Evolutionary conservation across 92 coral and sea anemone species (phyloP).

Genomic region (Virgularia gustaviana): DNA sequence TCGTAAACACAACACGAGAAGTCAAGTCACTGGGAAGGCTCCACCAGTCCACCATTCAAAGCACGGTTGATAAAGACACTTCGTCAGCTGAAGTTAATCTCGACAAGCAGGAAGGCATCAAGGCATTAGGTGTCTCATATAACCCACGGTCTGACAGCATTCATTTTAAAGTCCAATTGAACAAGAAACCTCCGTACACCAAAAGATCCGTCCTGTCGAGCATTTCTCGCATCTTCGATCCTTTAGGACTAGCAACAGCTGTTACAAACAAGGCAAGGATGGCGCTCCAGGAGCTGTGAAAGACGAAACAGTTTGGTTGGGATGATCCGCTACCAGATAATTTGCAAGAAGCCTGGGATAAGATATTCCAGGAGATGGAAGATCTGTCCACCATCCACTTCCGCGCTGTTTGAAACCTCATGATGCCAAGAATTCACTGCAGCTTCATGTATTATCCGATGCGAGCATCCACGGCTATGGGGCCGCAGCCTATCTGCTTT

Average conservation of each 20-base stretch:
- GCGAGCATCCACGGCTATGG: too few relatives aligned
- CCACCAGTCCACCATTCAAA: not conserved
- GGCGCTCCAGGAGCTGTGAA: too few relatives aligned
- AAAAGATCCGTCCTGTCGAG: not conserved
- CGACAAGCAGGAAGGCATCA: not conserved
- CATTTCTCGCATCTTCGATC: not conserved
- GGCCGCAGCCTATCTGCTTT: too few relatives aligned
- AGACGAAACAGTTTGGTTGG: too few relatives aligned
- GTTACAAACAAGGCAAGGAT: too few relatives aligned
- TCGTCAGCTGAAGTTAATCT: not conserved
- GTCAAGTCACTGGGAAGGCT: not conserved
- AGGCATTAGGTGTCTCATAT: too few relatives aligned
- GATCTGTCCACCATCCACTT: not conserved
- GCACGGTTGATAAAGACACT: not conserved
- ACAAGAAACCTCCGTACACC: not conserved
- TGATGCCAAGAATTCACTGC: too few relatives aligned
- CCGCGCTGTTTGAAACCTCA: too few relatives aligned
- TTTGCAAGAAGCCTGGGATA: not conserved
- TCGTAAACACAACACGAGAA: not conserved
- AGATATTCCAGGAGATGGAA: not conserved
- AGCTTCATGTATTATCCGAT: not conserved
- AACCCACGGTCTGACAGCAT: not conserved
- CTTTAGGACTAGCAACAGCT: not conserved
- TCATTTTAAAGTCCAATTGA: not conserved
- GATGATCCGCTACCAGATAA: not conserved